Conservation (phyloP, 2,797 vertebrate species). For the Paramormyrops hopkinsi region DNA sequence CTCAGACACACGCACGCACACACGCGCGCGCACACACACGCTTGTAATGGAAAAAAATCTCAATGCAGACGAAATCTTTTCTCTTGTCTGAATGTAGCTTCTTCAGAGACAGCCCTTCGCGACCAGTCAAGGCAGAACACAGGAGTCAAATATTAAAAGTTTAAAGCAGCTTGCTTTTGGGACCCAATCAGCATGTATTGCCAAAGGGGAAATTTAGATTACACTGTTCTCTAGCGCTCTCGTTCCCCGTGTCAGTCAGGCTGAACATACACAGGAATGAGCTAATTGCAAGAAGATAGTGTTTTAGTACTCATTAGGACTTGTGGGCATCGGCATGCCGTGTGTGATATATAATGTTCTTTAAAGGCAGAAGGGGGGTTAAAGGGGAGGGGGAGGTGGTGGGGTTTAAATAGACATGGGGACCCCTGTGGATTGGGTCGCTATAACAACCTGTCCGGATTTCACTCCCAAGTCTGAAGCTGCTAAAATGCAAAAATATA, state of each 20-base stretch:
- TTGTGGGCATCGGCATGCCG: conserved; percentile 71
- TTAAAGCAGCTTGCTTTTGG: conserved; percentile 62
- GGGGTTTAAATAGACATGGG: conserved; percentile 76
- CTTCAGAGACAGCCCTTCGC: conserved; percentile 52
- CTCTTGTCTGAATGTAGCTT: conserved; percentile 34
- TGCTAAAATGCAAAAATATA: conserved; percentile 75
- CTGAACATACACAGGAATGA: conserved; percentile 62
- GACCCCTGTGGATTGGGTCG: conserved; percentile 81
- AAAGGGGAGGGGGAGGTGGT: conserved; percentile 55
- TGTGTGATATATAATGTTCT: conserved; percentile 77
- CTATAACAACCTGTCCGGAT: conserved; percentile 90
- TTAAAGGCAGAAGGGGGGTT: conserved; percentile 56
- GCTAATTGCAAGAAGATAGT: conserved; percentile 71
- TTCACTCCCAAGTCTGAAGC: conserved; percentile 77
- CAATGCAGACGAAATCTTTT: conserved; percentile 34
- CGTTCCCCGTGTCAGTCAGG: conserved; percentile 50
- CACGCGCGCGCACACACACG: conserved; percentile 49
- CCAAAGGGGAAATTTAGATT: conserved; percentile 78
- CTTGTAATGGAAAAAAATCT: conserved; percentile 33
- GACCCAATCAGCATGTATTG: conserved; percentile 79
- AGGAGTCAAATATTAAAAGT: conserved; percentile 69
- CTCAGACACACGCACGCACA: conserved; percentile 48
- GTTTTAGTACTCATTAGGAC: conserved; percentile 80
- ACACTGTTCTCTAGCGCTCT: conserved; percentile 52
- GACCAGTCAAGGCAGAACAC: conserved; percentile 60